A percentile compares a stretch with the other conserved stretches of the same genome.
Conservation (phyloP, 2,113 vertebrate species). For the Anser brachyrhynchus region DNA sequence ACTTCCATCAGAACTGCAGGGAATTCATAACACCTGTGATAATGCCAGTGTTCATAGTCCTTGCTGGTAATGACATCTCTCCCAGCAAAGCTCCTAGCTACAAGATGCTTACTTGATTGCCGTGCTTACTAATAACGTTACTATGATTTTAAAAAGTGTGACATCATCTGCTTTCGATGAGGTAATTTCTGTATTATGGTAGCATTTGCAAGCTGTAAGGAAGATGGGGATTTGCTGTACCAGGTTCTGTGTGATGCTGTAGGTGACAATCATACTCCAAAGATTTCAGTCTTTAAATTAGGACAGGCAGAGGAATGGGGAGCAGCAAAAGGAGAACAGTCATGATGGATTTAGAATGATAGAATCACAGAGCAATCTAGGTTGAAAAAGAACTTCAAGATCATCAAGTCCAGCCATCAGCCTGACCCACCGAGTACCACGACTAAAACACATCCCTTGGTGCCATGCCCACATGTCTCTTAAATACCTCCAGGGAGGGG, state of each 20-base stretch:
- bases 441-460: background rate
- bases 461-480: background rate
- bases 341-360: background rate
- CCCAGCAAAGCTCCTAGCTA: background rate
- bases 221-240: background rate
- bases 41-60: background rate
- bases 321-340: background rate
- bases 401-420: background rate
- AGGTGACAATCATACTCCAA: background rate
- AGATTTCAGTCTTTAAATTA: constrained; percentile 15
- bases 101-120: background rate
- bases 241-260: background rate
- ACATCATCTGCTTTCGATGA: constrained; percentile 8
- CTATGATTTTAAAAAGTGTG: background rate
- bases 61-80: background rate
- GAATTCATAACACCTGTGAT: background rate
- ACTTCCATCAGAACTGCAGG: background rate
- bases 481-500: background rate
- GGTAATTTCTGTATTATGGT: background rate
- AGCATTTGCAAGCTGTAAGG: background rate
- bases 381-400: background rate
- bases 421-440: background rate
- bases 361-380: background rate
- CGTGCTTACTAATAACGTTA: background rate
- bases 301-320: background rate